Percentiles rank a stretch among this genome's conserved stretches.
phyloP scores from a whole-genome alignment of 2,888 invertebrate genomes.

The Leptinotarsa haldemani region DNA sequence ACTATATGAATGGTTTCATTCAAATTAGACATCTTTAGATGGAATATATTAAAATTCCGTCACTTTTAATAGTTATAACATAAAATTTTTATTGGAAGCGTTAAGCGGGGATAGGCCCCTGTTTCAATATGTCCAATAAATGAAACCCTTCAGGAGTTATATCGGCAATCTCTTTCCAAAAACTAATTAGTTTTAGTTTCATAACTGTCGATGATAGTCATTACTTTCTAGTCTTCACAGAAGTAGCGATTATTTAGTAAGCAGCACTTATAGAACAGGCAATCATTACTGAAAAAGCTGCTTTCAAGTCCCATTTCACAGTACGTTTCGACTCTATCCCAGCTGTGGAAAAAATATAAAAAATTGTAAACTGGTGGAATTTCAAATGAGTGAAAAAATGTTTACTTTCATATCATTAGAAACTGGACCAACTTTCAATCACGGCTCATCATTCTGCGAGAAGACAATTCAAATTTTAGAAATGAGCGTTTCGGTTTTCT shows the following conservation, averaged over 20 bases:
- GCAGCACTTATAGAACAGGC: not conserved
- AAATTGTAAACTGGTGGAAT: no score
- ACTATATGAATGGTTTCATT: conserved; percentile 3
- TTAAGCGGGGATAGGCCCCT: not conserved
- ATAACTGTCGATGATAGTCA: conserved; percentile 52
- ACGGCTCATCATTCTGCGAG: no score
- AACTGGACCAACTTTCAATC: no score
- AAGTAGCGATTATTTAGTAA: not conserved
- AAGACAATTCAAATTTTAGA: no score
- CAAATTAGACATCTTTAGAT: conserved; percentile 8
- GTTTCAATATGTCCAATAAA: conserved; percentile 6
- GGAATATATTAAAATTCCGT: not conserved
- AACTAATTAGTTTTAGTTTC: conserved; percentile 56
- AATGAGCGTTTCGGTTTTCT: not conserved
- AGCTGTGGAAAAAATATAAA: no score
- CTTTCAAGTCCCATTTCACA: no score
- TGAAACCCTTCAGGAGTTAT: not conserved
- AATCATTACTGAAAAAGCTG: not conserved
- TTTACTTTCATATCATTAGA: no score
- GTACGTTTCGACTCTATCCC: no score
- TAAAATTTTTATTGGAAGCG: conserved; percentile 1
- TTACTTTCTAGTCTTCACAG: not conserved
- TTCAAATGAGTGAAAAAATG: no score
- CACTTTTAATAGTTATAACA: conserved; percentile 5
- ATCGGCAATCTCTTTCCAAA: conserved; percentile 49